phyloP scores from a whole-genome alignment of 2,888 invertebrate genomes.

The Eulithis testata region DNA sequence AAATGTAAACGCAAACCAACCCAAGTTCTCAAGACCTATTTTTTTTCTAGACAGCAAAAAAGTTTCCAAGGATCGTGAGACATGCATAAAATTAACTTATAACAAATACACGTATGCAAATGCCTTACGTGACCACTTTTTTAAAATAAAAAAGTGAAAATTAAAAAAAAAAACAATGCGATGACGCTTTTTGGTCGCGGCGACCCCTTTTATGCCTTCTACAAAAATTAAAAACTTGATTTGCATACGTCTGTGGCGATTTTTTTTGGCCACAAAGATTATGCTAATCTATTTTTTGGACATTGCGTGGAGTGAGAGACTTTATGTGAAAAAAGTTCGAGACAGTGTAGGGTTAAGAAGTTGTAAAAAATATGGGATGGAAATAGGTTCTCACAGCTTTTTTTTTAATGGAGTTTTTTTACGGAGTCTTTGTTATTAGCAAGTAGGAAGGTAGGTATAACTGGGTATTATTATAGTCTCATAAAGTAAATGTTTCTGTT shows the following conservation, averaged over 20 bases:
- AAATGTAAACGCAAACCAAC: constrained; percentile 28
- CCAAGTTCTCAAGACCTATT: constrained; percentile 44
- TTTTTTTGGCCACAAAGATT: constrained; percentile 74
- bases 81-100: constrained; percentile 69
- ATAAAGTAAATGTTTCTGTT: no score
- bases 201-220: constrained; percentile 58
- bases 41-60: constrained; percentile 53
- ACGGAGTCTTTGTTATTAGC: background rate
- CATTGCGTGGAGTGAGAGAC: constrained; percentile 59
- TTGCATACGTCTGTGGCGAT: constrained; percentile 79
- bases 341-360: constrained; percentile 45
- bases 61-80: constrained; percentile 66
- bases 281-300: constrained; percentile 81
- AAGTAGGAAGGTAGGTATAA: no score
- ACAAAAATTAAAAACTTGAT: constrained; percentile 58
- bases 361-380: constrained; percentile 25
- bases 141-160: constrained; percentile 51
- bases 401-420: background rate
- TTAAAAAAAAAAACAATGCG: constrained; percentile 57
- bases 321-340: constrained; percentile 59
- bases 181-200: constrained; percentile 52
- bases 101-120: constrained; percentile 63
- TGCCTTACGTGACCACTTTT: constrained; percentile 77
- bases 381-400: constrained; percentile 48
- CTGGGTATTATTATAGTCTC: no score